Percentiles rank a stretch among this genome's conserved stretches.
Evolutionary conservation across 2,113 vertebrate species (phyloP).

Genomic region (Euleptes europaea): DNA sequence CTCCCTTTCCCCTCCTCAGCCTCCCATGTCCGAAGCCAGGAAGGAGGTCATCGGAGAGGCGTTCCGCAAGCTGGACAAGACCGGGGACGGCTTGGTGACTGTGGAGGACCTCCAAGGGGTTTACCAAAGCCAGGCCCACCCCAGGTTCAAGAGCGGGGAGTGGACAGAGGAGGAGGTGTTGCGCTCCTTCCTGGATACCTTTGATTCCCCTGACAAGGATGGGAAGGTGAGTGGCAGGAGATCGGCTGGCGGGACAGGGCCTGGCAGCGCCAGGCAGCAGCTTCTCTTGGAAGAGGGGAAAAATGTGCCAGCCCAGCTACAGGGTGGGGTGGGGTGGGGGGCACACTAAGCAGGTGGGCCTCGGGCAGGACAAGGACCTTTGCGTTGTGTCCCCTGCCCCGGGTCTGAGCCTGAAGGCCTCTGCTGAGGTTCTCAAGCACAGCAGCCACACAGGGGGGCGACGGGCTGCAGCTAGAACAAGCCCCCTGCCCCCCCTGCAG

Average conservation of each 20-base stretch:
- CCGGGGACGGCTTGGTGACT: slow-evolving; percentile 70
- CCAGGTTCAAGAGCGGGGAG: slow-evolving; percentile 73
- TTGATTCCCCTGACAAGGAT: slow-evolving; percentile 72
- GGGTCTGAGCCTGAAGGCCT: too few relatives aligned
- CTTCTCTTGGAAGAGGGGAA: too few relatives aligned
- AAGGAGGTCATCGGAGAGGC: slow-evolving; percentile 66
- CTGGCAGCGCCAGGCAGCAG: not conserved
- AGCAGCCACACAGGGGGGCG: too few relatives aligned
- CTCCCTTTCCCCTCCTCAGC: slow-evolving; percentile 40
- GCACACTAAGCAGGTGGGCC: not conserved
- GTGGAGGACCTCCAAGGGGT: slow-evolving; percentile 74
- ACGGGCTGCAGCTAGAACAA: too few relatives aligned
- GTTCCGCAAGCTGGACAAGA: slow-evolving; percentile 76
- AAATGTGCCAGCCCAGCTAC: too few relatives aligned
- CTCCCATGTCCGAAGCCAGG: slow-evolving; percentile 73
- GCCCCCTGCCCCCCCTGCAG: too few relatives aligned
- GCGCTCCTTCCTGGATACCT: slow-evolving; percentile 72
- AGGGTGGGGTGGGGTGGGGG: too few relatives aligned
- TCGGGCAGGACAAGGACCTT: not conserved
- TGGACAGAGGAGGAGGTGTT: slow-evolving; percentile 77
- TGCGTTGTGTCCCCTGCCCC: not conserved
- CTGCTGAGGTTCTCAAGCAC: too few relatives aligned
- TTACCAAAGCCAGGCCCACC: slow-evolving; percentile 68
- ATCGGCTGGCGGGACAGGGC: too few relatives aligned
- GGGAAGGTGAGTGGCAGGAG: slow-evolving; percentile 66